Base-by-base conservation (phyloP, 2,797 vertebrate genomes). In the Urophycis tenuis region DNA sequence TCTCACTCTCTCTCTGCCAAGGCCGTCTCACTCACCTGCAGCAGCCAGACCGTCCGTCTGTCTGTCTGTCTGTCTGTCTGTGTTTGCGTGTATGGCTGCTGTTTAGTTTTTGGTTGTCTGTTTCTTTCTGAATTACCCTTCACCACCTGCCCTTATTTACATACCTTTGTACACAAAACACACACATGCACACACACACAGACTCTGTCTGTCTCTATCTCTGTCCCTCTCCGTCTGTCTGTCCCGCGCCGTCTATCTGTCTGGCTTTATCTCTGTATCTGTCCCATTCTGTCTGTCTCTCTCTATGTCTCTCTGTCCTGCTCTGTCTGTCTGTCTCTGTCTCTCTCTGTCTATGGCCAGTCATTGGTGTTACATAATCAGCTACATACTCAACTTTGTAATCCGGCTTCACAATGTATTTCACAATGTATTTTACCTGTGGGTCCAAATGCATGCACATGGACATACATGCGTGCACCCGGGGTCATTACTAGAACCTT, bases 381-480 rank as follows among this genome's bases (percentile, higher is more conserved):
- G 19, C 45, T 53, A 53, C 39, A 41, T 53, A n/a, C 45, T 53
- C 17, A 12, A 53, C 3, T 15, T 53, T 53, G 12, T 19, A 6
- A 45, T 53, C 45, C 1, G 17, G 12, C 15, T 41, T 17, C 15
- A n/a, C n/a, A n/a, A n/a, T n/a, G n/a, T n/a, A n/a, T 36, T 9
- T 4, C 35, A 36, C 70, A 5, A 0, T n/a, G 53, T 64, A 1
- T 25, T 41, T 79, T n/a, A n/a, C n/a, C n/a, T n/a, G n/a, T n/a
- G n/a, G n/a, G n/a, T n/a, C n/a, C n/a, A n/a, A n/a, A n/a, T 41
- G 39, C 39, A 17, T 41, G 39, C 39, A 41, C 15, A 81, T 81
- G 81, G 45, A 19, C 71, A 49, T 76, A 75, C 30, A 41, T 71
- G 64, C 14, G 64, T 39, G 80, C 82, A 79, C 60, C 81, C 86